Conservation (phyloP, 1,140 invertebrate genomes). For the Helicoverpa armigera region DNA sequence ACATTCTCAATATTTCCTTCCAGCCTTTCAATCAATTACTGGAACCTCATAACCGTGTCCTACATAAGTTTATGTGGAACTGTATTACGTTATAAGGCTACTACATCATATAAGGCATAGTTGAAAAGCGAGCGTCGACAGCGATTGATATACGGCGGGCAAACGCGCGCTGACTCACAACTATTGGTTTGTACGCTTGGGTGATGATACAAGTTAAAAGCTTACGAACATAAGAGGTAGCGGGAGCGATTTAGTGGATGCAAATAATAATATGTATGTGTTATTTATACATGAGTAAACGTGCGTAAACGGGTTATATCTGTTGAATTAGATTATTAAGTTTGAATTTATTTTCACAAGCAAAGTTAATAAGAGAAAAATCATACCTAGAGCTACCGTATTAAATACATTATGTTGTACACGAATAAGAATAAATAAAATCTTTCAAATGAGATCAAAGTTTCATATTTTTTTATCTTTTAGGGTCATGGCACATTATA, state of each 20-base stretch:
- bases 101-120: conserved; percentile 64
- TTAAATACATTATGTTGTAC: no score
- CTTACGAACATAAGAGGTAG: conserved; percentile 8
- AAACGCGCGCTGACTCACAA: conserved; percentile 81
- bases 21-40: conserved; percentile 3
- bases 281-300: no score
- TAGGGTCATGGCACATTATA: no score
- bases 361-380: no score
- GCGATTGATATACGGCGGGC: conserved; percentile 82
- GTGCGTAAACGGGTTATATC: no score
- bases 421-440: no score
- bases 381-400: no score
- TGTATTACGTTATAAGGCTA: conserved; percentile 29
- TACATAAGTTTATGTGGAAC: conserved; percentile 8
- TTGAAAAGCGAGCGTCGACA: conserved; percentile 77
- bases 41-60: conserved; percentile 10
- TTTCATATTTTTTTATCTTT: no score
- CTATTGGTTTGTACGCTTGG: conserved; percentile 68
- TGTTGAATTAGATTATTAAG: no score
- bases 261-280: not conserved
- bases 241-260: not conserved
- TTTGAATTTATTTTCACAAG: no score
- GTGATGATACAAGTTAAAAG: conserved; percentile 58
- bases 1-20: not conserved
- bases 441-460: no score